Base-by-base conservation (phyloP, 1,140 invertebrate genomes). In the Tetragnatha versicolor region DNA sequence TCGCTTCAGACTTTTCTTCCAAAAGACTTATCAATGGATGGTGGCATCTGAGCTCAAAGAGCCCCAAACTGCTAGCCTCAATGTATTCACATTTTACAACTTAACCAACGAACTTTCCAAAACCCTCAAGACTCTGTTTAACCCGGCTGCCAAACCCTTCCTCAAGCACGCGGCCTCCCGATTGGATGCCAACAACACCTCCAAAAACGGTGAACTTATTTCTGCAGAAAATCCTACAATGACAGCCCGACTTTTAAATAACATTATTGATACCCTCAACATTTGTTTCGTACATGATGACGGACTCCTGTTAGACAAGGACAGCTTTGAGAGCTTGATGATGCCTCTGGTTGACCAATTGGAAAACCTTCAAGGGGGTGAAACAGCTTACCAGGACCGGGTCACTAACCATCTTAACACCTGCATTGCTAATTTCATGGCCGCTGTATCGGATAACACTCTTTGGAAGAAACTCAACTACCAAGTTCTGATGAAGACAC, bases 401-500 rank as follows among this genome's bases (percentile, higher is more conserved):
- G 88, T 92, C 0, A 87, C 85, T 35, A 86, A 90, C 22, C 84
- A 91, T 12, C 85, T 97, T 2, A 90, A 91, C 14, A 92, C 92
- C 0, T 94, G 93, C 83, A 88, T 97, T 61, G 90, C 91, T 12
- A 90, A 94, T 79, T 92, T 97, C 81, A 91, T 92, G 14, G 89
- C 91, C n/a, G 92, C 93, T 0, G 90, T 90, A 17, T 90, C 90
- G 7, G 95, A 97, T 83, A 94, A 97, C 84, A 89, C 91, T 0
- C 84, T 94, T 3, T 96, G 95, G 91, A 96, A 96, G 84, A 90
- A 92, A 81, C 86, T 97, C 3, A 94, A 96, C 83, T 94, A 95
- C 85, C 93, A 96, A 85, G 90, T 96, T 65, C 86, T 97, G 20
- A 86, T 97, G 51, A 97, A 97, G 86, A 94, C 94, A 0, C 89